phyloP scores from a whole-genome alignment of 1,140 invertebrate species.

The Monomorium pharaonis region DNA sequence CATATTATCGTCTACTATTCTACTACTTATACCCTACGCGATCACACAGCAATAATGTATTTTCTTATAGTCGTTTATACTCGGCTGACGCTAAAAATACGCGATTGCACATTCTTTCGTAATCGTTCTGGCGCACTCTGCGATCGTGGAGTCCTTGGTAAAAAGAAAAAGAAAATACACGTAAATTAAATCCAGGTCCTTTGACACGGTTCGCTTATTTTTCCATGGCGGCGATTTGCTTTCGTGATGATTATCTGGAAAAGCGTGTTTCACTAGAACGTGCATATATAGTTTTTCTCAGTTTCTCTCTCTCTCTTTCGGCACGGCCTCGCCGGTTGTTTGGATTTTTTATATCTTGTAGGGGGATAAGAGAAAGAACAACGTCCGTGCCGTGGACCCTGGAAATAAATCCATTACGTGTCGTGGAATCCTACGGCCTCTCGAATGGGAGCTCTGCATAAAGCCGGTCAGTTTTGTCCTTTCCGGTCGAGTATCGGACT shows the following conservation, averaged over 20 bases:
- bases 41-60: background rate
- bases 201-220: background rate
- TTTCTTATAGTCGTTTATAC: background rate
- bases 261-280: constrained; percentile 4
- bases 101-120: background rate
- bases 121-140: background rate
- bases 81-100: background rate
- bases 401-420: constrained; percentile 55
- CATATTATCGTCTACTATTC: background rate
- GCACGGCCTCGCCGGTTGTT: background rate
- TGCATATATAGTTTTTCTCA: constrained; percentile 1
- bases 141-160: background rate
- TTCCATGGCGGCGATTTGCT: constrained; percentile 7
- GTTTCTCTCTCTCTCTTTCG: too few relatives aligned
- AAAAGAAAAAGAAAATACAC: background rate
- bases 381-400: constrained; percentile 22
- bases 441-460: constrained; percentile 34
- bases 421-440: constrained; percentile 10
- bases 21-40: background rate
- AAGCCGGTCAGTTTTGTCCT: constrained; percentile 34
- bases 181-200: background rate
- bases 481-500: constrained; percentile 36
- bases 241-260: constrained; percentile 41
- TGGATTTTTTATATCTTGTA: constrained; percentile 10
- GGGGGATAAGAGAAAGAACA: constrained; percentile 34